Conservation (phyloP, 2,888 invertebrate species). For the Lydus trimaculatus region DNA sequence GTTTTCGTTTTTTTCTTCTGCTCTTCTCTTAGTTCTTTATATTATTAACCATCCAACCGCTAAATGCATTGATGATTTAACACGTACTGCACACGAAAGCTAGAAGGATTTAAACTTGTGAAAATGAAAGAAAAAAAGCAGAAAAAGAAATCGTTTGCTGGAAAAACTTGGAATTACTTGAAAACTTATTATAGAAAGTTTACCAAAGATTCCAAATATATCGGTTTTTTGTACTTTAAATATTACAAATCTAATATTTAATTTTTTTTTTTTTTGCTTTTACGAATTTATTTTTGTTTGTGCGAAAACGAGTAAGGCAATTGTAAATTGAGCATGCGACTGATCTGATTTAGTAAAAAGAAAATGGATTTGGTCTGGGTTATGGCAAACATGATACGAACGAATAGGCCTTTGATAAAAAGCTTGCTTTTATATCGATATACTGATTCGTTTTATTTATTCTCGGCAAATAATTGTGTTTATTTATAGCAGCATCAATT, state of each 20-base stretch:
- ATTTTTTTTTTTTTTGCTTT: neutral
- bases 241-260: neutral
- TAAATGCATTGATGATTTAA: slow-evolving; percentile 8
- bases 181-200: neutral
- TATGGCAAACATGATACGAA: neutral
- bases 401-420: neutral
- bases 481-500: neutral
- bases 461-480: neutral
- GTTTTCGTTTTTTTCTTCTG: neutral
- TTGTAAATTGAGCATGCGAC: neutral
- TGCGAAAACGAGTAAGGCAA: neutral
- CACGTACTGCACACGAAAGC: slow-evolving; percentile 1
- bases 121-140: neutral
- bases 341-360: neutral
- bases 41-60: slow-evolving; percentile 3
- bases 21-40: neutral
- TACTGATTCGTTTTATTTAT: neutral
- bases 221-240: neutral
- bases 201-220: neutral
- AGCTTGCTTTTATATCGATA: neutral
- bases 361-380: neutral
- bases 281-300: neutral
- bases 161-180: neutral
- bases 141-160: neutral
- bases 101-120: neutral